Evolutionary conservation across 2,888 invertebrate species (phyloP), one percentile per base, ranked within the genome.

Genomic region (Euzetes globulus): DNA sequence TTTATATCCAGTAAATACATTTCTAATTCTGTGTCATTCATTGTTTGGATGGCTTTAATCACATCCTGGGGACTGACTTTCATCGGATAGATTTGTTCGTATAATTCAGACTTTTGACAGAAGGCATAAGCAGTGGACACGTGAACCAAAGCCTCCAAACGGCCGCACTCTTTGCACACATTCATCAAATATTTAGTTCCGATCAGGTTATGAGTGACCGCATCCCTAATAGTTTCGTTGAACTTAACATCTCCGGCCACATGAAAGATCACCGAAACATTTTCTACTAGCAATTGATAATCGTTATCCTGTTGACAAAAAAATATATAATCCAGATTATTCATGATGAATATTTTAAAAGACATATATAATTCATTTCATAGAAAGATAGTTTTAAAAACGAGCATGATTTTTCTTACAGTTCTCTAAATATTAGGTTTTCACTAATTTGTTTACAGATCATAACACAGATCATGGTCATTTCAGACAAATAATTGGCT

Each of bases 121-220:
- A 94, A 91, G 9, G 91, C 88, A 82, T 92, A 95, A 0, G 92
- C 90, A 0, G 94, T 92, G 0, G 93, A 94, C 0, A 94, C 88
- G 82, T 95, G 93, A 0, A 92, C 84, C 22, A 84, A 77, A 1
- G 80, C 80, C 80, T 83, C 79, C 50, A 83, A 79, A 50, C 81
- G 79, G 73, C 80, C 80, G 50, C 83, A 80, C 33, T 79, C 77
- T 72, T 79, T 79, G 77, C 81, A 81, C 19, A 83, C 76, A 13
- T 80, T 75, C 15, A 83, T 76, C 79, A 83, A 80, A 75, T 80
- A 81, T 68, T 81, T 79, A 0, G 82, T 81, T 19, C 79, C 82
- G 5, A 82, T 76, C 5, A 83, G 80, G 80, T 83, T 83, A 80
- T 83, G 80, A 71, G 81, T 80, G 33, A 27, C 77, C 75, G 55